Base-by-base conservation (phyloP, 1,140 invertebrate genomes). In the Prorops nasuta region DNA sequence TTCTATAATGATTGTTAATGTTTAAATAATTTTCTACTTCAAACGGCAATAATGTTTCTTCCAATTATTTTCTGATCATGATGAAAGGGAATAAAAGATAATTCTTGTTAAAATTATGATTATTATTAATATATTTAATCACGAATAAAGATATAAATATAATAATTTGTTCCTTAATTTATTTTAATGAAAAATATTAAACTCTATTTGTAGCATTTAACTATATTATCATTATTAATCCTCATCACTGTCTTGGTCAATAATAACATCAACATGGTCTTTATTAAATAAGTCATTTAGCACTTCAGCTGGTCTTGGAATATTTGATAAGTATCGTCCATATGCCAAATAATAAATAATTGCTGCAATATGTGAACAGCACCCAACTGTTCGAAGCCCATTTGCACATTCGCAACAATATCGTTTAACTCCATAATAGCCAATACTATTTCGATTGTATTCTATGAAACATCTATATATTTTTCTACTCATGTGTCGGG, bases 321-420 rank as follows among this genome's bases (percentile, higher is more conserved):
- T 35, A 4, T 15, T 35, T 4, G 34, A 6, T 14, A 15, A n/a
- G 34, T 35, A 35, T 15, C 34, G 34, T 4, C 6, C 34, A 14
- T n/a, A 35, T 9, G 34, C 6, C 14, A 35, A 15, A 35, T 35
- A 35, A 35, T 35, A 35, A 35, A 35, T 35, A 14, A 35, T 15
- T 8, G 15, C 15, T 9, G 34, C 34, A n/a, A 35, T 35, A 14
- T 35, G 47, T 16, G 18, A 49, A 42, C 39, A 54, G 28, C 40
- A 47, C 15, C 40, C 51, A 44, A 42, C 38, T 8, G 41, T 54
- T 12, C 51, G 34, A 16, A 17, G 20, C 14, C 53, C 47, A 37
- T 55, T 50, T n/a, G 48, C 47, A 21, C 37, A 55, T 35, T 41
- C 37, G 31, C 47, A 54, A 12, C 14, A 40, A 21, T 54, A 54